Conservation (phyloP, 2,888 invertebrate genomes). For the Colostygia pectinataria region DNA sequence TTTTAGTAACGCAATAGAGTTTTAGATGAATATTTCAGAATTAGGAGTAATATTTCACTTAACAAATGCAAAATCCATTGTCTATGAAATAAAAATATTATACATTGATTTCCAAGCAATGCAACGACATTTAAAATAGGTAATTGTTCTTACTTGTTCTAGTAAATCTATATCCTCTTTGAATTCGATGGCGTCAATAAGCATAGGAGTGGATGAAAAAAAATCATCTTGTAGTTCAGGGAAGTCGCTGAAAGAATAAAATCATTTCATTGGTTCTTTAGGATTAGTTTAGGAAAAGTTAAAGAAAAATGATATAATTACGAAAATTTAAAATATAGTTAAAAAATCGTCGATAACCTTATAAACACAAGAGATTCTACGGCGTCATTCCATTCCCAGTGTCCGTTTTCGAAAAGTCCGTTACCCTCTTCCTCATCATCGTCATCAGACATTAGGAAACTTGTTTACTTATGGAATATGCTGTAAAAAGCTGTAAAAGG, state of each 20-base stretch:
- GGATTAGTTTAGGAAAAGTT: too few relatives aligned
- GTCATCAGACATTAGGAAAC: slow-evolving; percentile 9
- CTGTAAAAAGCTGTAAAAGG: background rate
- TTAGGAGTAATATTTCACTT: background rate
- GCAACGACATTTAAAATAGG: too few relatives aligned
- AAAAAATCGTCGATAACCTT: slow-evolving; percentile 43
- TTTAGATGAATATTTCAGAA: too few relatives aligned
- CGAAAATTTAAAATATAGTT: too few relatives aligned
- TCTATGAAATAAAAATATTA: background rate
- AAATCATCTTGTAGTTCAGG: background rate
- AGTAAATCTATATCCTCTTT: slow-evolving; percentile 63
- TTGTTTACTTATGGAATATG: background rate
- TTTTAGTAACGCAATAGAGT: too few relatives aligned
- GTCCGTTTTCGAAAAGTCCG: slow-evolving; percentile 52
- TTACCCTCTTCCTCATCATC: slow-evolving; percentile 38
- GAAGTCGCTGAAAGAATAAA: slow-evolving; percentile 13
- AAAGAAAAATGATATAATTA: too few relatives aligned
- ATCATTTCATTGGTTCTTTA: too few relatives aligned
- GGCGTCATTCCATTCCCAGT: slow-evolving; percentile 65
- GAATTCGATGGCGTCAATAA: slow-evolving; percentile 53
- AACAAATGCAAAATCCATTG: background rate
- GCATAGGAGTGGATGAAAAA: slow-evolving; percentile 22
- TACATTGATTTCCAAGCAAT: too few relatives aligned
- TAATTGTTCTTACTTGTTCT: slow-evolving; percentile 53
- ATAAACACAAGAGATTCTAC: slow-evolving; percentile 41